Base-by-base conservation (phyloP, 2,113 vertebrate species). In the Tamias sibiricus region DNA sequence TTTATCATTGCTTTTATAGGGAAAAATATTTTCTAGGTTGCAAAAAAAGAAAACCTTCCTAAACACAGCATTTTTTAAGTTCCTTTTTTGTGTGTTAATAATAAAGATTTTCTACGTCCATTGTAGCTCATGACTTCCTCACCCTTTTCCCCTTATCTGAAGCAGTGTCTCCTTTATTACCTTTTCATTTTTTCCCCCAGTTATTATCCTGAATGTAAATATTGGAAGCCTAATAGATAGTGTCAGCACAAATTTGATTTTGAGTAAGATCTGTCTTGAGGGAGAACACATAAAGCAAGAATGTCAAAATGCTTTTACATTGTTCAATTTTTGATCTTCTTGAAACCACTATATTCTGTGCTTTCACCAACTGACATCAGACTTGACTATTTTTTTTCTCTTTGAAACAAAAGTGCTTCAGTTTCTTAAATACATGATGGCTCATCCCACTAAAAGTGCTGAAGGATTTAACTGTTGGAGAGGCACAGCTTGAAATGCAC, bases 391-490 rank as follows among this genome's bases (percentile, higher is more conserved):
- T 86, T 91, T 64, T 90, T 64, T 68, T 17, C 62, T 94, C 52
- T 94, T 64, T 83, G 68, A 92, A 96, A 95, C 19, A 85, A 88
- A 92, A 77, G 16, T 71, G 8, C 71, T 96, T 89, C 52, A 40
- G 17, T 82, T 89, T 77, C 47, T 68, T 44, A 94, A 91, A 54
- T 84, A 71, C n/a, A 13, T 87, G 71, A 87, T 30, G 87, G 28
- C 26, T 95, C 59, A 84, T 52, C 57, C 44, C 57, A 95, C 49
- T 80, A 74, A 90, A 95, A 91, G 72, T 54, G 47, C 42, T 90
- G 10, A 76, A 71, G 52, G 75, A 87, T 84, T 95, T 88, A 93
- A 95, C 95, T 90, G 86, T 91, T 42, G 40, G n/a, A 95, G n/a
- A 91, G 19, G 35, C 71, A 96, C 44, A 54, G 77, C 44, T 93